These are phyloP conservation scores for Lucilia sericata DNA, from an alignment of 1,140 invertebrate genomes.

Conservation along the genomic window DNA sequence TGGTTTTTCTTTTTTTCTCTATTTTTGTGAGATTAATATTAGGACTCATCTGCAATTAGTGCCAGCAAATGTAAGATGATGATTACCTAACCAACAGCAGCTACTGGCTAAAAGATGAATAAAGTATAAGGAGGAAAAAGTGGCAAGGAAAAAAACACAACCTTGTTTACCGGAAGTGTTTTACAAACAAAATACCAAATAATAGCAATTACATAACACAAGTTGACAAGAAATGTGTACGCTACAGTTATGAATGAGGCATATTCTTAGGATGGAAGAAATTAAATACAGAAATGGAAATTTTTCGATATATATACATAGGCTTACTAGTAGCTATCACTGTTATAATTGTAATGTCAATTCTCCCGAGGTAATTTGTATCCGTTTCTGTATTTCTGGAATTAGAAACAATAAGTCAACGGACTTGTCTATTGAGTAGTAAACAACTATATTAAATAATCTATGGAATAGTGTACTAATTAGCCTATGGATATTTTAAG, in stretches of 20 bases:
- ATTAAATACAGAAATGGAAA: no score
- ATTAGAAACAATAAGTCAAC: no score
- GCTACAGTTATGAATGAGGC: not conserved
- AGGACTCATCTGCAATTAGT: constrained; percentile 36
- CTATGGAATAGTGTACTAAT: no score
- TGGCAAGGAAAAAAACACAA: not conserved
- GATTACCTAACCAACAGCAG: not conserved
- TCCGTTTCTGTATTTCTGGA: no score
- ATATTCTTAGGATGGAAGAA: no score
- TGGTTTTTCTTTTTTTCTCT: not conserved
- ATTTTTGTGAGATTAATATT: constrained; percentile 30
- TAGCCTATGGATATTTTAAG: no score
- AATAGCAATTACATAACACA: not conserved
- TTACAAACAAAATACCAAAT: not conserved
- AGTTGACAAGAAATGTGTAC: not conserved
- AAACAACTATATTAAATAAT: no score
- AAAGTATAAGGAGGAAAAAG: not conserved
- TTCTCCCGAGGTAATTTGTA: no score
- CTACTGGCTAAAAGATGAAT: not conserved
- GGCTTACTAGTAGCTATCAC: no score
- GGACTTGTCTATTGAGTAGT: no score
- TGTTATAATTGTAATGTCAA: no score
- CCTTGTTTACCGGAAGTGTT: not conserved
- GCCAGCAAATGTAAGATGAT: constrained; percentile 2
- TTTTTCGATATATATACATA: no score